Percentiles rank a stretch among this genome's conserved stretches.
Conservation (phyloP, 2,888 invertebrate species). For the Nomada lathburiana region DNA sequence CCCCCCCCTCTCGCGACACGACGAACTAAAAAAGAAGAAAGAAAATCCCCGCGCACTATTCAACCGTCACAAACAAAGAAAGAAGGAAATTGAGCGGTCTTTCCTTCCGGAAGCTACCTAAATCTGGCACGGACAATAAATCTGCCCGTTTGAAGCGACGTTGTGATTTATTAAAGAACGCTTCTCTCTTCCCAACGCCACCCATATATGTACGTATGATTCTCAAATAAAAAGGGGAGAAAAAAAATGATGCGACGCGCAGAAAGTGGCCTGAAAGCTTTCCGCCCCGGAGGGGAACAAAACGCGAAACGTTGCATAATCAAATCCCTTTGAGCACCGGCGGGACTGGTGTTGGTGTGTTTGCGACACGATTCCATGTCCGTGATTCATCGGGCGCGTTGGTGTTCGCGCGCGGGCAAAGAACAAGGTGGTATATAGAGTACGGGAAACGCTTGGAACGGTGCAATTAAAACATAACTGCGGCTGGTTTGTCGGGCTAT, state of each 20-base stretch:
- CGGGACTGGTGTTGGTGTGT: constrained; percentile 13
- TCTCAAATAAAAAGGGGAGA: neutral
- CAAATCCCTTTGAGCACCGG: constrained; percentile 58
- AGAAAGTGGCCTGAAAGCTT: constrained; percentile 39
- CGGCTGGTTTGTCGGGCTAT: constrained; percentile 48
- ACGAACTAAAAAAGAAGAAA: neutral
- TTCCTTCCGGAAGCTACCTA: neutral
- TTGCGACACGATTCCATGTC: neutral
- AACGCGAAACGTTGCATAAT: constrained; percentile 57
- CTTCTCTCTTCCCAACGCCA: neutral
- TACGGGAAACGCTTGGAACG: constrained; percentile 43
- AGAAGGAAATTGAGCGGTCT: neutral
- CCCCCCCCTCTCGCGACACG: too few relatives aligned
- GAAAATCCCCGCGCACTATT: too few relatives aligned
- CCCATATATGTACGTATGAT: constrained; percentile 23
- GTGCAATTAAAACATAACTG: constrained; percentile 62
- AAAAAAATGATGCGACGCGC: constrained; percentile 5
- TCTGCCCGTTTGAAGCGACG: neutral
- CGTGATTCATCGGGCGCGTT: neutral
- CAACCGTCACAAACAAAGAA: neutral
- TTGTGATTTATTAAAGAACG: constrained; percentile 38
- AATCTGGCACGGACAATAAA: neutral
- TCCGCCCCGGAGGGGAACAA: constrained; percentile 25
- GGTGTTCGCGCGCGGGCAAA: constrained; percentile 27
- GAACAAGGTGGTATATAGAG: constrained; percentile 34